Conservation (phyloP, 1,140 invertebrate species). For the Drosophila ohnishii region DNA sequence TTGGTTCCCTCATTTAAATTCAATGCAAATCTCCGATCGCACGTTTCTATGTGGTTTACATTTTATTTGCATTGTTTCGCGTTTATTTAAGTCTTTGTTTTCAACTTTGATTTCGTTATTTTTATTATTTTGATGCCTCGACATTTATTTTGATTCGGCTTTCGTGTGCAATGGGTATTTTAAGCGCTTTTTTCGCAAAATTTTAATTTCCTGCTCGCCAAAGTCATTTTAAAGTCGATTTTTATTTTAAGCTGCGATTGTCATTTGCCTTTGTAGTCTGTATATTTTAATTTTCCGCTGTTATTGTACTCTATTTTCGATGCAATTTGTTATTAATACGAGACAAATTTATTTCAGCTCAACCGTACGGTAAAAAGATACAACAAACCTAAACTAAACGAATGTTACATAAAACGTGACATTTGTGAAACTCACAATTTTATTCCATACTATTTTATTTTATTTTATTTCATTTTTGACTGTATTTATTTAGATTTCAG, state of each 20-base stretch:
- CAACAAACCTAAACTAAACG: constrained; percentile 30
- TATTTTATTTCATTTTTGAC: constrained; percentile 11
- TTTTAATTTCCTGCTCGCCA: constrained; percentile 55
- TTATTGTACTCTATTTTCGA: constrained; percentile 24
- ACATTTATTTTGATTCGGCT: constrained; percentile 63
- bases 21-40: constrained; percentile 64
- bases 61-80: constrained; percentile 54
- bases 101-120: constrained; percentile 23
- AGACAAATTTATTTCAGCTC: constrained; percentile 31
- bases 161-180: constrained; percentile 42
- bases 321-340: constrained; percentile 52
- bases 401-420: constrained; percentile 69
- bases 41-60: constrained; percentile 70
- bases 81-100: constrained; percentile 45
- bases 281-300: constrained; percentile 32
- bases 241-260: constrained; percentile 54
- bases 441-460: constrained; percentile 23
- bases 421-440: constrained; percentile 57
- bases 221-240: constrained; percentile 46
- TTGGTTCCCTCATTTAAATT: constrained; percentile 54
- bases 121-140: constrained; percentile 53
- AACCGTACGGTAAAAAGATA: constrained; percentile 1
- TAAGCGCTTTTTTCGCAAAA: constrained; percentile 39
- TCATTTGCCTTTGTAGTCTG: constrained; percentile 30
- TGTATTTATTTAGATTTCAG: constrained; percentile 12